A percentile compares a stretch with the other conserved stretches of the same genome.
These are phyloP conservation scores for Synanthedon formicaeformis DNA, from an alignment of 2,888 invertebrate genomes.

Conservation along the genomic window DNA sequence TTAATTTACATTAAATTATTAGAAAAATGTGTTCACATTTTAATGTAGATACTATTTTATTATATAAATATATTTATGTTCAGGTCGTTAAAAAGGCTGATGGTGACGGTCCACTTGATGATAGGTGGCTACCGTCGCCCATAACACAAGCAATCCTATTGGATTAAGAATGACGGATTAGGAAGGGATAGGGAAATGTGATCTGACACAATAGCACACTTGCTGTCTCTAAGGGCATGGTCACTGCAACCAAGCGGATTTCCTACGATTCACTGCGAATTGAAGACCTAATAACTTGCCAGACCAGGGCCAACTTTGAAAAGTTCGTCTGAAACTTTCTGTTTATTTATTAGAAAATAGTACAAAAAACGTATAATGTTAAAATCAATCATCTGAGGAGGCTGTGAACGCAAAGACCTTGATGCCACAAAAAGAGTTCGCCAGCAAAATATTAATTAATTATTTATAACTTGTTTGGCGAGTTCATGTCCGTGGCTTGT, in stretches of 20 bases:
- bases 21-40: background rate
- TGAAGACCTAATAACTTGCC: too few species aligned
- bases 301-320: too few species aligned
- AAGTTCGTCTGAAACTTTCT: background rate
- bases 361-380: background rate
- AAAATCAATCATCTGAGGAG: background rate
- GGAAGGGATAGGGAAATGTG: background rate
- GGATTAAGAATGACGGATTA: too few species aligned
- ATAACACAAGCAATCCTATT: too few species aligned
- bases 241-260: too few species aligned
- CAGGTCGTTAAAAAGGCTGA: too few species aligned
- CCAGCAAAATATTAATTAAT: conserved; percentile 60
- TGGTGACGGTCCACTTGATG: too few species aligned
- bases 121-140: too few species aligned
- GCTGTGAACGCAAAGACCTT: conserved; percentile 27
- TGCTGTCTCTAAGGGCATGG: too few species aligned
- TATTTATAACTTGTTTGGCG: conserved; percentile 59
- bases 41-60: background rate
- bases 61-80: background rate
- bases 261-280: too few species aligned
- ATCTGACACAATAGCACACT: too few species aligned
- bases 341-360: background rate
- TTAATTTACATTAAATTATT: background rate
- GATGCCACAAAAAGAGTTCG: conserved; percentile 46
- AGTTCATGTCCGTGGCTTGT: conserved; percentile 16